Evolutionary conservation across 2,797 vertebrate genomes (phyloP).

Genomic region (Cichlasoma orientale): DNA sequence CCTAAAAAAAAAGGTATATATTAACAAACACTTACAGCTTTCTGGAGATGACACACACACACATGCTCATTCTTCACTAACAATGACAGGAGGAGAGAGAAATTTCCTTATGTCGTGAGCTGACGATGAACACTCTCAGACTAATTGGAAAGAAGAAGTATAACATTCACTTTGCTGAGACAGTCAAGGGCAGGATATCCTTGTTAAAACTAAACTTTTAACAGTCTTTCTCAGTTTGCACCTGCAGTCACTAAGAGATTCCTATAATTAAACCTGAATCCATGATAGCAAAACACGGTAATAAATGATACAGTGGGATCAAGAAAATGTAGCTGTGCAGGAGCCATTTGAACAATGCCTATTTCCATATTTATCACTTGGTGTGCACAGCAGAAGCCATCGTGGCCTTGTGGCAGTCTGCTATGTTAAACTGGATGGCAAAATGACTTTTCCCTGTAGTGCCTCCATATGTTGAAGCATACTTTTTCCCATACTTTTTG

Average conservation of each 20-base stretch:
- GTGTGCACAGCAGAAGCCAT: no score
- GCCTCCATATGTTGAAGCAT: background rate
- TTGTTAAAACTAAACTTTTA: background rate
- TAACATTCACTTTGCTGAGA: background rate
- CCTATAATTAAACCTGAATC: background rate
- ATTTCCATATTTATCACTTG: background rate
- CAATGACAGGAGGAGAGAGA: background rate
- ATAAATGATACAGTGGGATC: background rate
- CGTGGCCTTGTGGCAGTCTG: background rate
- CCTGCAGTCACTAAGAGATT: background rate
- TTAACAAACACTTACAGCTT: background rate
- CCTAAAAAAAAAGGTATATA: background rate
- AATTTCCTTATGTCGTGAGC: background rate
- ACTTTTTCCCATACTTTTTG: background rate
- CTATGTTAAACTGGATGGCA: background rate
- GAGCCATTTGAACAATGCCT: background rate
- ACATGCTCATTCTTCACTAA: background rate
- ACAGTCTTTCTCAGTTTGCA: background rate
- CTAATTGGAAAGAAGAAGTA: constrained; percentile 2
- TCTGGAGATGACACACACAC: background rate
- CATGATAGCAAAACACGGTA: background rate
- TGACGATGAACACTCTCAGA: background rate
- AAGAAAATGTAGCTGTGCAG: background rate
- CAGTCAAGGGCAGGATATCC: background rate
- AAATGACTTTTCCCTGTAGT: background rate